These are phyloP conservation scores for Stigmatopora nigra DNA, from an alignment of 2,113 vertebrate species.

Conservation along the genomic window DNA sequence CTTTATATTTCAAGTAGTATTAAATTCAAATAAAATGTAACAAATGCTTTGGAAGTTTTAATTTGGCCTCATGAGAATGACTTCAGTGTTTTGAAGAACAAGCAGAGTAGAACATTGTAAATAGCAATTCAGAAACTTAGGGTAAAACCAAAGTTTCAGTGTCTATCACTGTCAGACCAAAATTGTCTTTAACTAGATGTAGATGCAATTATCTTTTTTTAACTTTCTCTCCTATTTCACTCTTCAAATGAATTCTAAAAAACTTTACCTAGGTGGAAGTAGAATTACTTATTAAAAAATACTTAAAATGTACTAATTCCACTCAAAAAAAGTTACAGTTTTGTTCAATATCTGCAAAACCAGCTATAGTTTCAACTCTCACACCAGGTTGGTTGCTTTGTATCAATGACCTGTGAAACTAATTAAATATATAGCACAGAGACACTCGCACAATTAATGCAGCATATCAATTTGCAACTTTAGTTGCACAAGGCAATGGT, in stretches of 20 bases:
- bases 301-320: slow-evolving; percentile 6
- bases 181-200: too few relatives aligned
- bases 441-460: not conserved
- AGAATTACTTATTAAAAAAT: not conserved
- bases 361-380: slow-evolving; percentile 5
- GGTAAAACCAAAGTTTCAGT: slow-evolving; percentile 55
- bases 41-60: too few relatives aligned
- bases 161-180: too few relatives aligned
- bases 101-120: too few relatives aligned
- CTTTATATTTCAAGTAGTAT: too few relatives aligned
- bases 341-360: not conserved
- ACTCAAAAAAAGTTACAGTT: not conserved
- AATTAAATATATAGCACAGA: not conserved
- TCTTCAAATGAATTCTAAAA: too few relatives aligned
- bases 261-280: too few relatives aligned
- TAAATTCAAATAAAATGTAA: too few relatives aligned
- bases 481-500: not conserved
- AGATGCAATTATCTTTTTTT: too few relatives aligned
- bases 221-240: too few relatives aligned
- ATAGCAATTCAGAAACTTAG: not conserved
- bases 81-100: too few relatives aligned
- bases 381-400: not conserved
- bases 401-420: not conserved
- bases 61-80: too few relatives aligned
- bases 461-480: slow-evolving; percentile 1